Evolutionary conservation across 2,888 invertebrate species (phyloP).

Genomic region (Crocallis elinguaria): DNA sequence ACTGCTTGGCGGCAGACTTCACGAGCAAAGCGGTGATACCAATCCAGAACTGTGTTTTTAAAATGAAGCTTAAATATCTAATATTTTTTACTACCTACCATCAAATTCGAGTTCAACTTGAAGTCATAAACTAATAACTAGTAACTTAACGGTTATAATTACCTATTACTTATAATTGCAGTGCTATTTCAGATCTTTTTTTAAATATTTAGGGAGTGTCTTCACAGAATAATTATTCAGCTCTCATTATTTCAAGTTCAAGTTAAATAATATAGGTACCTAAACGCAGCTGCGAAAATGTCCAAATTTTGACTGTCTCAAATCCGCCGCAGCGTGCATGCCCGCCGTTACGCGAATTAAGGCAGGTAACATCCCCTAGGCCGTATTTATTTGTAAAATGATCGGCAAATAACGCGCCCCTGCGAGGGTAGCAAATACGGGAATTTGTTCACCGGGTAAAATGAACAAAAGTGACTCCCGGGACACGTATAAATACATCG

Average conservation of each 20-base stretch:
- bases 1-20: no score
- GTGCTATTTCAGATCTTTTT: no score
- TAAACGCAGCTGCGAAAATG: no score
- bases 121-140: no score
- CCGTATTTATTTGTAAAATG: slow-evolving; percentile 76
- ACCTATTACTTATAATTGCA: no score
- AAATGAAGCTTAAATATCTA: no score
- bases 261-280: no score
- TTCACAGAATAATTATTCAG: no score
- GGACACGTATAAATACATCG: not conserved
- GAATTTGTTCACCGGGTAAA: slow-evolving; percentile 46
- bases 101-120: not conserved
- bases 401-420: slow-evolving; percentile 70
- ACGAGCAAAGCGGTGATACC: no score
- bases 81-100: no score
- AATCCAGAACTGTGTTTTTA: no score
- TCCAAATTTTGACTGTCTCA: not conserved
- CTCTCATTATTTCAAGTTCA: no score
- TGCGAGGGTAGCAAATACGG: slow-evolving; percentile 48
- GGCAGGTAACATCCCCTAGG: slow-evolving; percentile 52
- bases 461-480: slow-evolving; percentile 32
- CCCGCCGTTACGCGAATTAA: slow-evolving; percentile 45
- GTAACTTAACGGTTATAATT: not conserved
- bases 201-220: not conserved
- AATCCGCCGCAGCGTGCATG: slow-evolving; percentile 36